Base-by-base conservation (phyloP, 2,797 vertebrate genomes). In the Typhlichthys subterraneus region DNA sequence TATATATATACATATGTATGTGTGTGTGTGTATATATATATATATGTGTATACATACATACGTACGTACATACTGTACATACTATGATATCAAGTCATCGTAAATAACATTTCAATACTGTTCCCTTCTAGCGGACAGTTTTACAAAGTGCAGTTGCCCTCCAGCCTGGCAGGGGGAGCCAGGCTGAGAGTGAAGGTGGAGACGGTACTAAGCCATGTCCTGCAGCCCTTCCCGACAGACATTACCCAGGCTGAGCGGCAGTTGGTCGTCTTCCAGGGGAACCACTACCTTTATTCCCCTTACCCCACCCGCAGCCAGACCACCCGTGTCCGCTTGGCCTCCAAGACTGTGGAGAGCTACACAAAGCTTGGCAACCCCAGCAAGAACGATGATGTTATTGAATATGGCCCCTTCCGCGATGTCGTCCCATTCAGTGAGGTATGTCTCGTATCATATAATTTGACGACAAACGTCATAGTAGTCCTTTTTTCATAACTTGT, bases 211-310 rank as follows among this genome's bases (percentile, higher is more conserved):
- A 98, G 95, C 0, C 98, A 99, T 0, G 94, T 98, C 63, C 93
- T 99, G 70, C 94, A 91, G 77, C 98, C 98, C 0, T 98, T 97
- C 81, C 98, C 98, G 13, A 94, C 93, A 11, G 95, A 98, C 57
- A 95, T 99, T 87, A 96, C 95, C 12, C 98, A 99, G 71, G 95
- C 96, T 0, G 97, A 99, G 87, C 95, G 96, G 11, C 98, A 99
- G 91, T 93, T 98, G 77, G 98, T 99, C 64, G 92, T 98, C 45
- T 99, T 98, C 63, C 96, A 98, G 81, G 97, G 97, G 51, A 99
- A 96, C 92, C 98, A 99, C 84, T 99, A 99, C 77, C 89, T 97
- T 83, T 99, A 94, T 81, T 96, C 97, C 0, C 97, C 97, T 0
- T 99, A 99, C 65, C 87, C 91, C 53, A 97, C 95, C 33, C 95